phyloP scores from a whole-genome alignment of 2,888 invertebrate genomes.

The Noctua janthe region DNA sequence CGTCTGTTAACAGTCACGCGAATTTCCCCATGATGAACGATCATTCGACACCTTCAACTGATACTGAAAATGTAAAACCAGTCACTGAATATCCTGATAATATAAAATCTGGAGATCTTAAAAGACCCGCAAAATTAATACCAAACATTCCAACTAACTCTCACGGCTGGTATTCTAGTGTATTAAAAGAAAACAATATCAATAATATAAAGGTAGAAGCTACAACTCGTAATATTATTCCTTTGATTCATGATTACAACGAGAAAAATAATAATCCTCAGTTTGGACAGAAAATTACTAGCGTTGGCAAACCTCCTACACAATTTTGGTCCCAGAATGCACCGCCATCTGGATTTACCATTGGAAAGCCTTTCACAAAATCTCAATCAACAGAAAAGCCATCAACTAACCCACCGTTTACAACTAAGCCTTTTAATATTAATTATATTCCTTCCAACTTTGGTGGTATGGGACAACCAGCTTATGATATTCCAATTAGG shows the following conservation, averaged over 20 bases:
- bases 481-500: conserved; percentile 87
- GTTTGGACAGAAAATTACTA: conserved; percentile 85
- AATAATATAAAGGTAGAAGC: conserved; percentile 83
- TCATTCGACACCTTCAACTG: conserved; percentile 62
- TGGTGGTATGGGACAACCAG: conserved; percentile 80
- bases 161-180: conserved; percentile 87
- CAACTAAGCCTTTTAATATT: conserved; percentile 76
- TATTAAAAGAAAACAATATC: conserved; percentile 80
- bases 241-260: conserved; percentile 80
- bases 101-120: conserved; percentile 72
- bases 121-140: conserved; percentile 81
- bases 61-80: conserved; percentile 70
- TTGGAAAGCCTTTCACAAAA: conserved; percentile 85
- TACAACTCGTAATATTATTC: conserved; percentile 86
- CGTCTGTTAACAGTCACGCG: conserved; percentile 85
- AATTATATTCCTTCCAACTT: conserved; percentile 84
- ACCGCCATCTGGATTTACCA: conserved; percentile 75
- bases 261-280: conserved; percentile 76
- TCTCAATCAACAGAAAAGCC: conserved; percentile 72
- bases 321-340: conserved; percentile 80
- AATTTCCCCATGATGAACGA: conserved; percentile 88
- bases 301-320: conserved; percentile 84
- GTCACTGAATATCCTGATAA: conserved; percentile 76
- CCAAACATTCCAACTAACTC: conserved; percentile 85
- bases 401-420: conserved; percentile 69